Conservation (phyloP, 2,888 invertebrate species). For the Tineola bisselliella region DNA sequence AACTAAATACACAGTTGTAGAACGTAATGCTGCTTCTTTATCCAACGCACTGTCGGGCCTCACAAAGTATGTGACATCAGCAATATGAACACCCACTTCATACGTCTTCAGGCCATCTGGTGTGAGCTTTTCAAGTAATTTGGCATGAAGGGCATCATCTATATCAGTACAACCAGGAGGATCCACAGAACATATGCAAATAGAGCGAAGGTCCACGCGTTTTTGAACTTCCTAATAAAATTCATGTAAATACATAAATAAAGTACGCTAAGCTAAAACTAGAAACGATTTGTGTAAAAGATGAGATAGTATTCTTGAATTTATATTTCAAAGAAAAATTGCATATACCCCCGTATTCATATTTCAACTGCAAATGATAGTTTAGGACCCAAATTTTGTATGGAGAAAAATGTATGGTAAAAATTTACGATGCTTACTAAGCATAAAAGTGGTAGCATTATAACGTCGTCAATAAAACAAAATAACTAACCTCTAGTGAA, state of each 20-base stretch:
- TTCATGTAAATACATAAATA: not conserved
- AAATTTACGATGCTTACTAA: too few species aligned
- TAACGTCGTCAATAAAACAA: too few species aligned
- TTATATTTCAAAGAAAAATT: too few species aligned
- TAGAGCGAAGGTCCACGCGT: slow-evolving; percentile 84
- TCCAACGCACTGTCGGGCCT: slow-evolving; percentile 92
- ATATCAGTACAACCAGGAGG: slow-evolving; percentile 99
- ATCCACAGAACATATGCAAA: slow-evolving; percentile 94
- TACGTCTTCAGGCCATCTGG: slow-evolving; percentile 31
- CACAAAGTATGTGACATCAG: slow-evolving; percentile 98
- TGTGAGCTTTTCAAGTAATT: slow-evolving; percentile 70
- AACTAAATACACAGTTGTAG: slow-evolving; percentile 96
- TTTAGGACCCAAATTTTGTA: too few species aligned
- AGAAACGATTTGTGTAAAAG: too few species aligned
- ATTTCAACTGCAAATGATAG: too few species aligned
- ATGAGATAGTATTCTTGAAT: too few species aligned
- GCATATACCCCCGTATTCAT: too few species aligned
- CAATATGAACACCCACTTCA: slow-evolving; percentile 95
- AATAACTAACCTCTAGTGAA: slow-evolving; percentile 73
- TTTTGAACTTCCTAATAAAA: slow-evolving; percentile 73
- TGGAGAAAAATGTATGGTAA: too few species aligned
- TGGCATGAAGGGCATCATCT: slow-evolving; percentile 96
- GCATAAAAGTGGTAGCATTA: too few species aligned
- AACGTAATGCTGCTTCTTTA: slow-evolving; percentile 89
- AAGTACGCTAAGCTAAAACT: too few species aligned